These are phyloP conservation scores for Coracias cyanogaster DNA, from an alignment of 2,797 vertebrate species.

Conservation along the genomic window DNA sequence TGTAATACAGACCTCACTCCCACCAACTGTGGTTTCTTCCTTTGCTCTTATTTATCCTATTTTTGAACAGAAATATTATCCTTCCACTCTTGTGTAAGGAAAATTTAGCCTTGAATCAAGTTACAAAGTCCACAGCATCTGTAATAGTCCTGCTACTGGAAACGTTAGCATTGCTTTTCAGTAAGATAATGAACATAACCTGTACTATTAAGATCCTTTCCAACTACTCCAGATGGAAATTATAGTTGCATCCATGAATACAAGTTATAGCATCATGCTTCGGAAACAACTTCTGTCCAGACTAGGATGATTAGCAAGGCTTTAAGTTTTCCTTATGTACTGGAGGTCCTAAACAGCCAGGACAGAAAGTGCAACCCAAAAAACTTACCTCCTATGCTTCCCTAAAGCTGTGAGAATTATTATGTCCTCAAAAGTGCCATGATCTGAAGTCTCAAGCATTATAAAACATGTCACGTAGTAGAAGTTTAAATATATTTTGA, in stretches of 20 bases:
- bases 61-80: background rate
- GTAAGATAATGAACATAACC: background rate
- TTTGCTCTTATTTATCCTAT: background rate
- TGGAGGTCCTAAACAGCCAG: background rate
- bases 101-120: background rate
- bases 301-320: background rate
- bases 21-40: background rate
- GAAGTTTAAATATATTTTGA: background rate
- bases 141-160: background rate
- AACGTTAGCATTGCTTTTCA: background rate
- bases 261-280: background rate
- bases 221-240: background rate
- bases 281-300: background rate
- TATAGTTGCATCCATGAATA: background rate
- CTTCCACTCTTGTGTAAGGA: background rate
- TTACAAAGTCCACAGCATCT: background rate
- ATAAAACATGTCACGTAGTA: background rate
- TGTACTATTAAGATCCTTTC: background rate
- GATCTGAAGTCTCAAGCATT: background rate
- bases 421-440: background rate
- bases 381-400: background rate
- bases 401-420: background rate
- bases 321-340: background rate
- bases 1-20: background rate
- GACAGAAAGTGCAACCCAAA: background rate